Evolutionary conservation across 2,113 vertebrate genomes (phyloP).

Genomic region (Pteropus alecto): DNA sequence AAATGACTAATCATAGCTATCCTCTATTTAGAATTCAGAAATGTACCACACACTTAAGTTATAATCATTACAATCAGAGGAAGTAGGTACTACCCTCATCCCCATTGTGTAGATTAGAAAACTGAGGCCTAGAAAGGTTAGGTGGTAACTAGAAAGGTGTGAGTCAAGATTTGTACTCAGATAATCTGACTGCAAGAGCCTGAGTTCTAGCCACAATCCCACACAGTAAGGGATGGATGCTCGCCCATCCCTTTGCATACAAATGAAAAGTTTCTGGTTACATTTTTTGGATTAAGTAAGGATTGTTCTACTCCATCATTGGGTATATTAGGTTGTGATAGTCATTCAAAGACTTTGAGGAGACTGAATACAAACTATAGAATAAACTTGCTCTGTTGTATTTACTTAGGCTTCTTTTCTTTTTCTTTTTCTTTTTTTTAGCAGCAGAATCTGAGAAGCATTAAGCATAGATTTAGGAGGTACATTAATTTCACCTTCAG

Average conservation of each 20-base stretch:
- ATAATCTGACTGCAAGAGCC: neutral
- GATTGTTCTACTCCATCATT: neutral
- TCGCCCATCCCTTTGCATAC: neutral
- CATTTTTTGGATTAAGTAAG: neutral
- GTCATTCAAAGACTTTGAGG: neutral
- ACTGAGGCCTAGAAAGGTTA: neutral
- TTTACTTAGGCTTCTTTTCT: neutral
- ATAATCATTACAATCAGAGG: neutral
- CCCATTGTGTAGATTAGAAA: neutral
- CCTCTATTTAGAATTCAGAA: neutral
- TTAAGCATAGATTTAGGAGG: neutral
- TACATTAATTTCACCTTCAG: neutral
- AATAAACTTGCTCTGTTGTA: neutral
- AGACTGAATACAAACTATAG: neutral
- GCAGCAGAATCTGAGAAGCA: neutral
- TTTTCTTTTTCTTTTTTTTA: neutral
- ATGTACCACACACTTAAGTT: neutral
- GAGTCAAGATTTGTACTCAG: neutral
- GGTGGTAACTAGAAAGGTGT: neutral
- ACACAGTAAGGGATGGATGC: neutral
- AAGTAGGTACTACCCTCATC: neutral
- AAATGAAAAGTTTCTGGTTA: neutral
- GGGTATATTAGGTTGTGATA: neutral
- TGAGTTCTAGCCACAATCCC: neutral
- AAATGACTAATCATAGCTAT: neutral